Conservation (phyloP, 37 sponge, comb jelly and placozoan species). For the Halisarca cf. caerulea region DNA sequence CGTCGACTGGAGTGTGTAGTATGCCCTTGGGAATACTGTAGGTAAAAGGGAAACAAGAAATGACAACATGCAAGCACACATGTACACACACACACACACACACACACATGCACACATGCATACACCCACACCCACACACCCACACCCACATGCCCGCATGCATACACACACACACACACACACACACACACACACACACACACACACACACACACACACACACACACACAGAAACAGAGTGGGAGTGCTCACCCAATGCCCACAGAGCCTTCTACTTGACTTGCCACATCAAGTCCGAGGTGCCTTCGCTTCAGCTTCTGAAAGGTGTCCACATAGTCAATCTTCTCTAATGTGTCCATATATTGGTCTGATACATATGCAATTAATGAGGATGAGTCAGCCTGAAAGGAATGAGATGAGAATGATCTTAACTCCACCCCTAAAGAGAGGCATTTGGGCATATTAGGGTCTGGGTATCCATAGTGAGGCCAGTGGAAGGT, state of each 20-base stretch:
- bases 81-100: too few relatives aligned
- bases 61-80: too few relatives aligned
- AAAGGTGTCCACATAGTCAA: slow-evolving; percentile 88
- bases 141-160: neutral
- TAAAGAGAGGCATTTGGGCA: too few relatives aligned
- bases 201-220: neutral
- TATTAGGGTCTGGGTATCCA: too few relatives aligned
- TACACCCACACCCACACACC: neutral
- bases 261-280: too few relatives aligned
- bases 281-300: slow-evolving; percentile 49
- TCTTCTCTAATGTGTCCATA: slow-evolving; percentile 47
- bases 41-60: neutral
- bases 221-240: neutral
- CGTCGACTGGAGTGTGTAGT: neutral
- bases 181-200: neutral
- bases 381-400: slow-evolving; percentile 66
- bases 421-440: too few relatives aligned
- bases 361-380: slow-evolving; percentile 77
- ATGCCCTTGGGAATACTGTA: neutral
- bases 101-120: neutral
- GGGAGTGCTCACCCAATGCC: neutral
- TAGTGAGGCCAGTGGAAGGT: too few relatives aligned
- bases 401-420: too few relatives aligned
- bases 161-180: neutral
- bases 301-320: slow-evolving; percentile 59